A percentile compares a stretch with the other conserved stretches of the same genome.
Conservation (phyloP, 2,888 invertebrate species). For the Holacanthella duospinosa region DNA sequence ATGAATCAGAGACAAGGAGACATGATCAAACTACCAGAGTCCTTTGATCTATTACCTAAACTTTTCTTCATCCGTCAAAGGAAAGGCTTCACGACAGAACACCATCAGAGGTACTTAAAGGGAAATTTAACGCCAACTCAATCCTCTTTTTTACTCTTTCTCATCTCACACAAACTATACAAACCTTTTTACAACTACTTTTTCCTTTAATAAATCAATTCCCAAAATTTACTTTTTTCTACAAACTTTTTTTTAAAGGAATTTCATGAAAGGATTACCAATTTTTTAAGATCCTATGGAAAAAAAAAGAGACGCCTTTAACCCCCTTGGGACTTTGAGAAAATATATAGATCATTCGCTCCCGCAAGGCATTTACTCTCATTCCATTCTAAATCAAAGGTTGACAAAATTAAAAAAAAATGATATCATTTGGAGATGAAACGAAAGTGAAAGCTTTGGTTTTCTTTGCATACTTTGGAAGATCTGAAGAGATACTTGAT, state of each 20-base stretch:
- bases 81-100: neutral
- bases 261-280: too few species aligned
- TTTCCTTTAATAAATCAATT: too few species aligned
- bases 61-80: conserved; percentile 2
- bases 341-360: neutral
- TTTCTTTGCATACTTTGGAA: neutral
- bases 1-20: neutral
- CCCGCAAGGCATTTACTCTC: neutral
- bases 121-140: neutral
- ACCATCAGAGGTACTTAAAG: neutral
- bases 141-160: neutral
- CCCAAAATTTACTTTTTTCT: too few species aligned
- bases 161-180: too few species aligned
- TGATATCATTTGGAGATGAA: neutral
- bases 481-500: neutral
- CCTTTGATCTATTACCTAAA: conserved; percentile 10
- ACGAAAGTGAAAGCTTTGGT: neutral
- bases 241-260: neutral
- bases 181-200: too few species aligned
- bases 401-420: neutral
- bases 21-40: neutral
- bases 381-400: neutral
- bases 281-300: too few species aligned
- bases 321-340: neutral
- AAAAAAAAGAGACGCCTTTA: neutral